Evolutionary conservation across 1,140 invertebrate species (phyloP).

Genomic region (Goniozus legneri): DNA sequence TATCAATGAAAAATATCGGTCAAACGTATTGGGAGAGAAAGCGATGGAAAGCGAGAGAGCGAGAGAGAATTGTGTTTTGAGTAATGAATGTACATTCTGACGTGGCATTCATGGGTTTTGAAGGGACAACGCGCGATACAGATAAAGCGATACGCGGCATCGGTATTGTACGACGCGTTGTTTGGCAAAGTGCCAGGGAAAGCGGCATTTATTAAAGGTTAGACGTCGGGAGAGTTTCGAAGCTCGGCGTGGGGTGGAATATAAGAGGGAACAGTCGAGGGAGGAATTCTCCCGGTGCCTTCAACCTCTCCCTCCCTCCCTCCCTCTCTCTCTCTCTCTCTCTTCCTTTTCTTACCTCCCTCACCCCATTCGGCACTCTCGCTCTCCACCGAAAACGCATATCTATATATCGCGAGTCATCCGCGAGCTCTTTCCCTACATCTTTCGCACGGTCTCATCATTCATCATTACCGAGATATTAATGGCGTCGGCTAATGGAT

Average conservation of each 20-base stretch:
- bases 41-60: neutral
- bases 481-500: constrained; percentile 43
- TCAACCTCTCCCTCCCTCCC: neutral
- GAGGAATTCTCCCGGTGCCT: too few species aligned
- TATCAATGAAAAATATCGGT: too few species aligned
- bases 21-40: too few species aligned
- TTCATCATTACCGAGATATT: constrained; percentile 43
- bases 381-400: constrained; percentile 7
- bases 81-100: too few species aligned
- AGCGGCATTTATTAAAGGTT: constrained; percentile 40
- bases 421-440: neutral
- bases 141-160: too few species aligned
- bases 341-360: neutral
- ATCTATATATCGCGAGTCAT: constrained; percentile 14
- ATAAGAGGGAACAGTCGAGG: neutral
- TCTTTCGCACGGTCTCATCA: constrained; percentile 27
- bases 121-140: too few species aligned
- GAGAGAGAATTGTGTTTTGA: too few species aligned
- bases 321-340: neutral
- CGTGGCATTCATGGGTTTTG: too few species aligned
- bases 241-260: neutral
- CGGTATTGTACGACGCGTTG: constrained; percentile 32
- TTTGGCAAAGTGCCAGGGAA: constrained; percentile 37
- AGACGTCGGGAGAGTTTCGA: constrained; percentile 1
- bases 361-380: constrained; percentile 6